Evolutionary conservation across 2,113 vertebrate genomes (phyloP), one percentile per base, ranked within the genome.

Genomic region (Gasterosteus nipponicus): DNA sequence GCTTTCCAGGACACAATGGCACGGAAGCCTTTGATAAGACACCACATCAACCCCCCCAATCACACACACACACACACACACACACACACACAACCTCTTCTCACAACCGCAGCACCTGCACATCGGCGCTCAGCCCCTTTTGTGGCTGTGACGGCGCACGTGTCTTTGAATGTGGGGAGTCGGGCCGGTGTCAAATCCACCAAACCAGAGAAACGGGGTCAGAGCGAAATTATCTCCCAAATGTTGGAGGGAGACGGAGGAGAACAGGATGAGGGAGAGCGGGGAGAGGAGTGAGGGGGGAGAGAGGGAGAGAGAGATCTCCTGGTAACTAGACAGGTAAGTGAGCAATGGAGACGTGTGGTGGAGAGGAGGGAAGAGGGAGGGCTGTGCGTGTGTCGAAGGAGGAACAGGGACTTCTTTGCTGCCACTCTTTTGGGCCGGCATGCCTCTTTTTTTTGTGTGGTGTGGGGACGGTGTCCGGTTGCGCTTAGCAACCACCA

Each of bases 141-240:
- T 70, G 47, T 5, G 31, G 46, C 76, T 49, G 53, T 90, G 81
- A 90, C 81, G 78, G 64, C 2, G 5, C 1, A 22, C 35, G 65
- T 38, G 65, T 59, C 73, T 86, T 83, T 89, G 81, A 92, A 80
- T 74, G 77, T 78, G 65, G 71, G 47, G 41, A 86, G 82, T 62
- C 66, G 54, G 64, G 51, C 71, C 12, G 7, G 38, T 41, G 3
- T 68, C 69, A 67, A 82, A 84, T 84, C 67, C 59, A 59, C 15
- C 57, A 68, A 59, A 68, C 51, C 75, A 60, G 41, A 80, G 87
- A 87, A 89, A 80, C n/a, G 69, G 29, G 81, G 89, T 90, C 88
- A 88, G 81, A 80, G 70, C 73, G 83, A 91, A 86, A 91, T 90
- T 84, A 90, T 80, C 65, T 78, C 62, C 63, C 51, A 86, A 72